A percentile compares a stretch with the other conserved stretches of the same genome.
These are phyloP conservation scores for Apamea anceps DNA, from an alignment of 2,888 invertebrate species.

Conservation along the genomic window DNA sequence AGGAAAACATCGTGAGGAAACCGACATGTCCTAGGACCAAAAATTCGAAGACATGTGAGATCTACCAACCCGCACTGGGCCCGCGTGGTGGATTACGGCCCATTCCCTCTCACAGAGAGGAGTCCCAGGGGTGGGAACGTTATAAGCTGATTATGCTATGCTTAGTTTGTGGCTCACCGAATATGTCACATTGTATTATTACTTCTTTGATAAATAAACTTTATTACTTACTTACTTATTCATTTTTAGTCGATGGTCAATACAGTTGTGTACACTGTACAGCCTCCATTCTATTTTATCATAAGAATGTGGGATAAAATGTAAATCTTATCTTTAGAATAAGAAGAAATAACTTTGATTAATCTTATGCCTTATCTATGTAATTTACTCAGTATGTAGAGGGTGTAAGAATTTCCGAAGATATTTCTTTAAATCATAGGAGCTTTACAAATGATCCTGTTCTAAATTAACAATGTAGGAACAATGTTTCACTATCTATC, in stretches of 20 bases:
- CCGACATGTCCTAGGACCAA: too few relatives aligned
- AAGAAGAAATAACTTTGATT: conserved; percentile 29
- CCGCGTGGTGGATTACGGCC: too few relatives aligned
- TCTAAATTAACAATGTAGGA: conserved; percentile 14
- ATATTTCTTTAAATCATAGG: conserved; percentile 46
- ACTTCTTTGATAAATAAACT: too few relatives aligned
- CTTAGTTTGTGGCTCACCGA: too few relatives aligned
- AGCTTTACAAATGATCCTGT: conserved; percentile 39
- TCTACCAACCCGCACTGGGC: too few relatives aligned
- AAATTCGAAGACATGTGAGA: too few relatives aligned
- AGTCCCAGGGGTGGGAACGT: too few relatives aligned
- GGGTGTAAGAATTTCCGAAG: conserved; percentile 50
- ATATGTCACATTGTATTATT: too few relatives aligned
- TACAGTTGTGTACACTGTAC: neutral
- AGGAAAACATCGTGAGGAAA: too few relatives aligned
- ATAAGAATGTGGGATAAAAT: conserved; percentile 14
- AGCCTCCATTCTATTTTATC: conserved; percentile 25
- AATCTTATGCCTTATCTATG: conserved; percentile 15
- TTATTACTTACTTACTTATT: too few relatives aligned
- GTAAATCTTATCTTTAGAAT: conserved; percentile 42
- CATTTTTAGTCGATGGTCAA: neutral
- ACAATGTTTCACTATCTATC: conserved; percentile 2
- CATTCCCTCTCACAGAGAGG: too few relatives aligned
- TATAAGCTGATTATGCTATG: too few relatives aligned
- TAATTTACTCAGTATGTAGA: conserved; percentile 48